A percentile compares a stretch with the other conserved stretches of the same genome.
Evolutionary conservation across 2,888 invertebrate species (phyloP).

Genomic region (Kryphioiulus occultus): DNA sequence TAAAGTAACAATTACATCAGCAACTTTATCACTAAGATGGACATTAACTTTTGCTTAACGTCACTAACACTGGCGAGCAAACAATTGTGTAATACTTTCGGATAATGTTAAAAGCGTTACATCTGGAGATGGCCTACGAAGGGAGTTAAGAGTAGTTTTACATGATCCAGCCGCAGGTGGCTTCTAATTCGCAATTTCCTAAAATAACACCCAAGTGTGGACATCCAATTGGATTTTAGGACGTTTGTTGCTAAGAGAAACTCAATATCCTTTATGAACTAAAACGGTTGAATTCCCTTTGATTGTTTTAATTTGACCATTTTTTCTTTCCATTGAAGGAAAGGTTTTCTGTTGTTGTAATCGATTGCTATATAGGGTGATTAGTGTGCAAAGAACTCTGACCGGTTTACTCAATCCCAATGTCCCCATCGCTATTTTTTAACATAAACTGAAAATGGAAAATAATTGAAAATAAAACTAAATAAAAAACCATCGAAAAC

Average conservation of each 20-base stretch:
- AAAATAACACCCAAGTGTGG: not conserved
- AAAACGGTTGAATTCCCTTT: not conserved
- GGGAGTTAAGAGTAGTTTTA: not conserved
- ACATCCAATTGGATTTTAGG: not conserved
- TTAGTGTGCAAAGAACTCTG: too few species aligned
- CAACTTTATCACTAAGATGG: not conserved
- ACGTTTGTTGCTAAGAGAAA: not conserved
- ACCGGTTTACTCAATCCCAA: too few species aligned
- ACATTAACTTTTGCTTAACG: not conserved
- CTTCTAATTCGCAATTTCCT: not conserved
- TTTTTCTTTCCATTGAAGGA: too few species aligned
- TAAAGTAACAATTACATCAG: too few species aligned
- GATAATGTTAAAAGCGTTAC: not conserved
- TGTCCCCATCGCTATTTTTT: too few species aligned
- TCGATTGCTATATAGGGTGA: too few species aligned
- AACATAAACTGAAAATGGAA: too few species aligned
- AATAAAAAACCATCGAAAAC: too few species aligned
- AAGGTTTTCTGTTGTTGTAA: too few species aligned
- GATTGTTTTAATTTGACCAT: too few species aligned
- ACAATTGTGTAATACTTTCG: not conserved
- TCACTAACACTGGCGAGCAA: not conserved
- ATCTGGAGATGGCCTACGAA: not conserved
- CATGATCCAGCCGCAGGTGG: not conserved
- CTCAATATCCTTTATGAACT: not conserved
- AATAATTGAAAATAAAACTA: too few species aligned